Conservation (phyloP, 2,797 vertebrate species). For the Miichthys miiuy region DNA sequence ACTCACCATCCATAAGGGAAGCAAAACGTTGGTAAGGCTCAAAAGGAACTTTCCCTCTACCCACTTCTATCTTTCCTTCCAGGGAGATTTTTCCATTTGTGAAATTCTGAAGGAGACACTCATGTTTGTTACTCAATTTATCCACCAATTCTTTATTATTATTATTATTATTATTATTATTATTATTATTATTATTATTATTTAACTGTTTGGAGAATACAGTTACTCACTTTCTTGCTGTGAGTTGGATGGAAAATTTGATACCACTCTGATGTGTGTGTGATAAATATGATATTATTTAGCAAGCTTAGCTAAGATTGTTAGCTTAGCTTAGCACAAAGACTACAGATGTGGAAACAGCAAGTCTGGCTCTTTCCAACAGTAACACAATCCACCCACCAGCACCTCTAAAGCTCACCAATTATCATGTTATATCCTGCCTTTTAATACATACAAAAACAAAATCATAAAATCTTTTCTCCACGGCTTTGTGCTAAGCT, state of each 20-base stretch:
- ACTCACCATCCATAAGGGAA: constrained; percentile 42
- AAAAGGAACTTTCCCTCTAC: constrained; percentile 40
- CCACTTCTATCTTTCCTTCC: neutral
- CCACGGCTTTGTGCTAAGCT: neutral
- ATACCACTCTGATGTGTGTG: no score
- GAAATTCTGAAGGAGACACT: constrained; percentile 21
- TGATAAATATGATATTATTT: no score
- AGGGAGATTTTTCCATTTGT: constrained; percentile 21
- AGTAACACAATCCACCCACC: no score
- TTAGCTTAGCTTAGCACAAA: no score
- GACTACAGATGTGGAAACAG: no score
- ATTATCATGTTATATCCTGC: neutral
- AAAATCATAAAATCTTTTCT: neutral
- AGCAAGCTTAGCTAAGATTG: no score
- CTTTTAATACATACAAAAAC: neutral
- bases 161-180: no score
- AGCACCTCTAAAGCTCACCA: neutral
- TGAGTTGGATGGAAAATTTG: neutral
- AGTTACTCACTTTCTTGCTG: neutral
- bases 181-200: no score
- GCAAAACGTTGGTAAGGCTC: constrained; percentile 38
- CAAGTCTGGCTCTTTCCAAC: no score
- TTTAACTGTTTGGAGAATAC: neutral
- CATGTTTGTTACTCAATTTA: neutral
- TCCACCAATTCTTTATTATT: neutral